Evolutionary conservation across 2,113 vertebrate genomes (phyloP), one percentile per base, ranked within the genome.

Genomic region (Spizaetus ornatus): DNA sequence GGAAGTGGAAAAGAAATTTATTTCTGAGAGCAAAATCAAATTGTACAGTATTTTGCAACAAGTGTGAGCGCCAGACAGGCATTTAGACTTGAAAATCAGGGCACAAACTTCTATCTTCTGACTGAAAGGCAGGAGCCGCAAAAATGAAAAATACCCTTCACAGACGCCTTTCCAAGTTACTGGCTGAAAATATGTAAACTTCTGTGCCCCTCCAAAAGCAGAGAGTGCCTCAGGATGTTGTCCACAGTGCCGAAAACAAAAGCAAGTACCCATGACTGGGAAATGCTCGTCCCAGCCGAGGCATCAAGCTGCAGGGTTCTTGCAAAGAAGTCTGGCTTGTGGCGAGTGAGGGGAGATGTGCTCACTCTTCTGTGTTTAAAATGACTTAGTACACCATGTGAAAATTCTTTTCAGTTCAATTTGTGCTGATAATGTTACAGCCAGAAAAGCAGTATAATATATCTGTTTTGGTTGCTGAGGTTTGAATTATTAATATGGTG

Each of bases 261-360:
- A 71, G 25, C 77, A 50, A 62, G 42, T 55, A 19, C 34, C 27
- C 11, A 1, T 77, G 52, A 18, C 25, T 76, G 65, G 47, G 55
- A 85, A 77, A 56, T 58, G 36, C 45, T 72, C 0, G 0, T 79
- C 53, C 56, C 82, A 95, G 71, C 47, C 8, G 25, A 34, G 16
- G 40, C 26, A 6, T 50, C 0, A 1, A 52, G 73, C 94, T 71
- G 31, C 59, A 9, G 78, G 53, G 66, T 29, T 65, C 55, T 70
- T 90, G 40, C 0, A 9, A 19, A 32, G 47, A 85, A 56, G 56
- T 53, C 59, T 73, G 34, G 18, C 43, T 78, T 72, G 25, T 82
- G 40, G 55, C 0, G 0, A 59, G 43, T 9, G n/a, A 3, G 3
- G 52, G 48, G 48, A 7, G 4, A 19, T 36, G 31, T 73, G 77